Evolutionary conservation across 2,888 invertebrate species (phyloP).

Genomic region (Kryphioiulus occultus): DNA sequence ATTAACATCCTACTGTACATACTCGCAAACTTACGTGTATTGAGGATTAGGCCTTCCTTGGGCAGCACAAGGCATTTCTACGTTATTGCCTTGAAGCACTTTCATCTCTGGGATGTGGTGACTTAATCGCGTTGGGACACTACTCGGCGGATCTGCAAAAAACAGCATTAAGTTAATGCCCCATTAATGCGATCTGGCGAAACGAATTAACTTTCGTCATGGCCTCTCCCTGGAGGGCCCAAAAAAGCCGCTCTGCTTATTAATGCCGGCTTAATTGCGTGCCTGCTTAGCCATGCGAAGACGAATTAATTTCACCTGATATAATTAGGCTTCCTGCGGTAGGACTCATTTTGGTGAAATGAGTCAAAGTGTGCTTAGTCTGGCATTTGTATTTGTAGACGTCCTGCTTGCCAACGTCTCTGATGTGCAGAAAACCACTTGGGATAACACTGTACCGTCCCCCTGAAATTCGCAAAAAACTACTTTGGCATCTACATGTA

Average conservation of each 20-base stretch:
- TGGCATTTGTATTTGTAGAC: constrained; percentile 54
- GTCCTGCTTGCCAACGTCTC: constrained; percentile 54
- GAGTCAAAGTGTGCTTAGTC: constrained; percentile 55
- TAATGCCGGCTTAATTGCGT: neutral
- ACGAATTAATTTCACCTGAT: constrained; percentile 53
- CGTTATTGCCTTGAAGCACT: constrained; percentile 47
- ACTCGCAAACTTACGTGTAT: constrained; percentile 46
- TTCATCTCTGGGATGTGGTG: constrained; percentile 51
- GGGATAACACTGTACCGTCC: constrained; percentile 56
- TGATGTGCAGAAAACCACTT: constrained; percentile 54
- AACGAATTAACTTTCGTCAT: constrained; percentile 29
- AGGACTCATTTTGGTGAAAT: constrained; percentile 52
- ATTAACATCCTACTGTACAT: neutral
- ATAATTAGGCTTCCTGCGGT: constrained; percentile 55
- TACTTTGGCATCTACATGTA: neutral
- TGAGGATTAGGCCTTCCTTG: constrained; percentile 50
- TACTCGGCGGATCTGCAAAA: constrained; percentile 54
- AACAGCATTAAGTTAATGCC: constrained; percentile 24
- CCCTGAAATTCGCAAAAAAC: neutral
- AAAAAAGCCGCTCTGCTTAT: neutral
- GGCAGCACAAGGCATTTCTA: constrained; percentile 51
- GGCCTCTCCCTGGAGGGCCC: neutral
- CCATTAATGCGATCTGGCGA: constrained; percentile 38
- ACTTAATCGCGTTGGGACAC: constrained; percentile 54
- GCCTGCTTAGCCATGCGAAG: neutral